These are phyloP conservation scores for Microtus agrestis DNA, from an alignment of 2,797 vertebrate genomes.

Conservation along the genomic window DNA sequence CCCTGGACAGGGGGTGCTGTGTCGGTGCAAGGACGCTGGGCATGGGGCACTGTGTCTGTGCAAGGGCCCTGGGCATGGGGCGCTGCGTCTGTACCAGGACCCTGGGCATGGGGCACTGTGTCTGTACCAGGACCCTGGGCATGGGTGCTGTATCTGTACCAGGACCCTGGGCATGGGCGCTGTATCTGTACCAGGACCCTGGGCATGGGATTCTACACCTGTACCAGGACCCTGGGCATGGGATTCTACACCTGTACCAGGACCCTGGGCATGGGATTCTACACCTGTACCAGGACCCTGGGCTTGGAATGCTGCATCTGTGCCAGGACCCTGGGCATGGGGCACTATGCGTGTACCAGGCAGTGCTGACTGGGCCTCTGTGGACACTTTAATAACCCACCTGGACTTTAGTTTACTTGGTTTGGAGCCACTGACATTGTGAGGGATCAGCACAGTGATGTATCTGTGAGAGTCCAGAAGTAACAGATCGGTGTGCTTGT, in stretches of 20 bases:
- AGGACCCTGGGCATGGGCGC: too few species aligned
- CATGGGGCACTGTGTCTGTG: too few species aligned
- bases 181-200: too few species aligned
- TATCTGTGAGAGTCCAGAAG: conserved; percentile 48
- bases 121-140: neutral
- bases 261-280: neutral
- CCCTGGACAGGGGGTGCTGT: neutral
- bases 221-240: neutral
- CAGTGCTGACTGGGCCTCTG: neutral
- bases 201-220: rapidly evolving
- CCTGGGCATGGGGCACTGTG: too few species aligned
- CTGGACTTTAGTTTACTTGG: conserved; percentile 42
- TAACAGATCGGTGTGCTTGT: neutral
- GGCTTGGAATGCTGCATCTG: rapidly evolving
- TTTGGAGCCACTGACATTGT: conserved; percentile 57
- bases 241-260: too few species aligned
- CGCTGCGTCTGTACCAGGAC: rapidly evolving
- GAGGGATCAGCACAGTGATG: neutral
- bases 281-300: rapidly evolving
- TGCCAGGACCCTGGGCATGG: too few species aligned
- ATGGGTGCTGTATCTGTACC: rapidly evolving
- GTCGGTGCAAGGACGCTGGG: too few species aligned
- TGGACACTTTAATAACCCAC: neutral
- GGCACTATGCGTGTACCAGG: neutral
- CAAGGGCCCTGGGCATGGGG: too few species aligned